A percentile compares a stretch with the other conserved stretches of the same genome.
phyloP scores from a whole-genome alignment of 2,797 vertebrate species.

The Phataginus tricuspis region DNA sequence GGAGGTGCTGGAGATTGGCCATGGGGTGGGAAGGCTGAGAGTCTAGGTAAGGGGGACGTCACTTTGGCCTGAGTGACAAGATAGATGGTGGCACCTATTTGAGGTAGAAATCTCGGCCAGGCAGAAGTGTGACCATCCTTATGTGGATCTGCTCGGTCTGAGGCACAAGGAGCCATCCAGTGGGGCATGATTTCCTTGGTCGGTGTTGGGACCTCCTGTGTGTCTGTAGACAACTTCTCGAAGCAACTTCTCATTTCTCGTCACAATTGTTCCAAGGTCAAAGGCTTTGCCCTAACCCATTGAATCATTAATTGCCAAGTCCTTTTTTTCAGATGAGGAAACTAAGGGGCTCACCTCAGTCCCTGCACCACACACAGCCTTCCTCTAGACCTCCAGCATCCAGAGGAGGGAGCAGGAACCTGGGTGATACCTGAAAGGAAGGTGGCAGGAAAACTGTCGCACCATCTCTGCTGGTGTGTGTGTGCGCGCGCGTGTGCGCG shows the following conservation, averaged over 20 bases:
- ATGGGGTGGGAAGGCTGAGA: not conserved
- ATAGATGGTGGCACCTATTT: not conserved
- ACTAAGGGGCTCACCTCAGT: not conserved
- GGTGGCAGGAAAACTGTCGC: not conserved
- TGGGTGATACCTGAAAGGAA: not conserved
- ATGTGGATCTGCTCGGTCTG: not conserved
- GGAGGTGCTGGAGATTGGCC: not conserved
- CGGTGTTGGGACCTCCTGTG: not conserved
- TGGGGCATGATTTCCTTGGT: fast-evolving
- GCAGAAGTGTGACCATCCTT: not conserved
- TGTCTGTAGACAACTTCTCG: not conserved
- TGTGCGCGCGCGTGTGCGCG: not conserved
- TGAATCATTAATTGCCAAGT: not conserved
- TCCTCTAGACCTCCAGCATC: not conserved
- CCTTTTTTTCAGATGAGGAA: not conserved
- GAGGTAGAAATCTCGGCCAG: not conserved
- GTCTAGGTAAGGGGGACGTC: not conserved
- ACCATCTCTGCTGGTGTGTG: not conserved
- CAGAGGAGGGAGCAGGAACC: not conserved
- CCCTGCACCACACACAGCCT: not conserved
- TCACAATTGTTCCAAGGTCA: not conserved
- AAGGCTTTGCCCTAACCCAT: not conserved
- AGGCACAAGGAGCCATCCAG: no score
- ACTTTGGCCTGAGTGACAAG: not conserved
- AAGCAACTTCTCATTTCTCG: not conserved